phyloP scores from a whole-genome alignment of 2,888 invertebrate species.

The Plebejus anna region DNA sequence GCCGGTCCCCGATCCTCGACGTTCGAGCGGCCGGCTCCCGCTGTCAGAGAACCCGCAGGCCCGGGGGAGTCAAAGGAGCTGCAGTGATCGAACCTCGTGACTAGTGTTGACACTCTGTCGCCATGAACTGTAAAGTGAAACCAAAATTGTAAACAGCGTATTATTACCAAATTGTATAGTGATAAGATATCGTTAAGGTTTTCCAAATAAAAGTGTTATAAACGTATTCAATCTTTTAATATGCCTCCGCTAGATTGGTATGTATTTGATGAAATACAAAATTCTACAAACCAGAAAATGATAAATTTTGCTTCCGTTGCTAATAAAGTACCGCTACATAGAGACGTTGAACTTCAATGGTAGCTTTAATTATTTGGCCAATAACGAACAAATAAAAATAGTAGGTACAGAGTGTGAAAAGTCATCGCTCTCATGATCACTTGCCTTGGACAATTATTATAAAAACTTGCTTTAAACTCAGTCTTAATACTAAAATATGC shows the following conservation, averaged over 20 bases:
- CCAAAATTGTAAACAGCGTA: constrained; percentile 39
- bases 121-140: constrained; percentile 43
- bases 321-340: constrained; percentile 1
- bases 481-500: background rate
- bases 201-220: constrained; percentile 42
- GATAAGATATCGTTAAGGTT: constrained; percentile 37
- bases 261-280: constrained; percentile 11
- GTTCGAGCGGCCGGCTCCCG: constrained; percentile 24
- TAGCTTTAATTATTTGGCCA: background rate
- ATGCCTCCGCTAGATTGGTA: constrained; percentile 8
- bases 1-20: constrained; percentile 26
- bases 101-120: constrained; percentile 34
- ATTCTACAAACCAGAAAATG: background rate
- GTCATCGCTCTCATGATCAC: background rate
- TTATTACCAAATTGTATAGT: constrained; percentile 36
- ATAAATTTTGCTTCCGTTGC: background rate
- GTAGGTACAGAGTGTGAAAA: constrained; percentile 3
- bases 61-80: constrained; percentile 25
- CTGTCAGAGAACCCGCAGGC: constrained; percentile 17
- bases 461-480: background rate
- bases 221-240: constrained; percentile 34
- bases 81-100: constrained; percentile 29
- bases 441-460: background rate
- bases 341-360: background rate
- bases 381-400: background rate